phyloP scores from a whole-genome alignment of 2,888 invertebrate genomes.

The Nomada lathburiana region DNA sequence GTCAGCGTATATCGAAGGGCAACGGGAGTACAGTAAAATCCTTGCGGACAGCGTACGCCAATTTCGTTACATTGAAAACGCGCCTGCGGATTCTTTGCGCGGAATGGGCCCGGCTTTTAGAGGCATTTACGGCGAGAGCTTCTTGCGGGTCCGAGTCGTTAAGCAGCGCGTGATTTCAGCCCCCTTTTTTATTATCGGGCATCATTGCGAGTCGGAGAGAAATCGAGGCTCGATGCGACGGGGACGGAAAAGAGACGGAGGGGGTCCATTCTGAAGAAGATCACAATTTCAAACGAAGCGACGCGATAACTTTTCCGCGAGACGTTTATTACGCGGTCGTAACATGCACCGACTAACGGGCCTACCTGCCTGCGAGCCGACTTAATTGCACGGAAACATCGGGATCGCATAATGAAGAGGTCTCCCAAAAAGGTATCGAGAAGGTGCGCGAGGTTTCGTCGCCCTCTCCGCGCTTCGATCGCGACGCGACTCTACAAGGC shows the following conservation, averaged over 20 bases:
- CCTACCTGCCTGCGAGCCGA: slow-evolving; percentile 58
- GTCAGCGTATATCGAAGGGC: slow-evolving; percentile 12
- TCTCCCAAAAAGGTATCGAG: slow-evolving; percentile 57
- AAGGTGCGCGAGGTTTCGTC: slow-evolving; percentile 36
- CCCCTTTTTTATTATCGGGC: slow-evolving; percentile 64
- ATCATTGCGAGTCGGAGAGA: slow-evolving; percentile 18
- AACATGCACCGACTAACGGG: slow-evolving; percentile 65
- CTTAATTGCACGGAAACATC: slow-evolving; percentile 74
- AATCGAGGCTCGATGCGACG: background rate
- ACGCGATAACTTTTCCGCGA: slow-evolving; percentile 73
- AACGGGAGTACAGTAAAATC: slow-evolving; percentile 17
- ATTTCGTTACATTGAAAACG: slow-evolving; percentile 39
- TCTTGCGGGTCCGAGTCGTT: slow-evolving; percentile 71
- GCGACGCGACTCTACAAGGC: slow-evolving; percentile 9
- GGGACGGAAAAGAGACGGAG: background rate
- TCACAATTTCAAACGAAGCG: slow-evolving; percentile 73
- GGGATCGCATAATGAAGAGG: slow-evolving; percentile 66
- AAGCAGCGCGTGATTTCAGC: slow-evolving; percentile 70
- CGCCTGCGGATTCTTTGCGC: slow-evolving; percentile 49
- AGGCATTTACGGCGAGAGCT: slow-evolving; percentile 74
- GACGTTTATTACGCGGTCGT: slow-evolving; percentile 74
- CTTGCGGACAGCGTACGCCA: slow-evolving; percentile 18
- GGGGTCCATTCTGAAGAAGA: slow-evolving; percentile 57
- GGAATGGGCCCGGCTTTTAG: slow-evolving; percentile 63
- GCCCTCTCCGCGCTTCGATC: background rate